These are phyloP conservation scores for Drosophila nigrodunni DNA, from an alignment of 1,140 invertebrate species.

Conservation along the genomic window DNA sequence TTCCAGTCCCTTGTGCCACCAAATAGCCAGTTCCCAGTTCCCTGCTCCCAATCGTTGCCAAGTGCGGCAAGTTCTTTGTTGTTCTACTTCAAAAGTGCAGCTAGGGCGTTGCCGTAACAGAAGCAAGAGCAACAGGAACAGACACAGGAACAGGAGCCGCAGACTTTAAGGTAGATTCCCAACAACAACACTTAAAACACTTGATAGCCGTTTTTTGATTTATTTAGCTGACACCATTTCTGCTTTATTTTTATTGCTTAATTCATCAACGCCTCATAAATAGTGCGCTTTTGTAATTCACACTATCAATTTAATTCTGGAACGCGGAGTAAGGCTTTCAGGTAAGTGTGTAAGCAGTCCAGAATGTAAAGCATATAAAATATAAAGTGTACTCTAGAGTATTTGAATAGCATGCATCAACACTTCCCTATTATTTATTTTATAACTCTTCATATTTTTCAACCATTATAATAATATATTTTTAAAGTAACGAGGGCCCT, in stretches of 20 bases:
- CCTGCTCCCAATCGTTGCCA: slow-evolving; percentile 13
- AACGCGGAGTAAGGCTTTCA: neutral
- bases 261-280: slow-evolving; percentile 34
- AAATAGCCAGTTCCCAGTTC: slow-evolving; percentile 9
- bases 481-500: no score
- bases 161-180: slow-evolving; percentile 24
- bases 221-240: slow-evolving; percentile 26
- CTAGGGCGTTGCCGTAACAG: slow-evolving; percentile 66
- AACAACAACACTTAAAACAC: slow-evolving; percentile 21
- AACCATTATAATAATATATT: no score
- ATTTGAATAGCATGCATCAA: no score
- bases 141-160: slow-evolving; percentile 43
- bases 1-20: slow-evolving; percentile 8
- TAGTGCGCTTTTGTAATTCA: neutral
- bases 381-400: no score
- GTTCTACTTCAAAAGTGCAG: slow-evolving; percentile 57
- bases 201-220: slow-evolving; percentile 45
- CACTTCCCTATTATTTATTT: no score
- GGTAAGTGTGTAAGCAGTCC: neutral
- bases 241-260: slow-evolving; percentile 21
- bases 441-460: no score
- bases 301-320: neutral
- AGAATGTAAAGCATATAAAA: no score
- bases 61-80: slow-evolving; percentile 72
- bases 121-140: slow-evolving; percentile 42